A percentile compares a stretch with the other conserved stretches of the same genome.
These are phyloP conservation scores for Oncorhynchus mykiss DNA, from an alignment of 2,113 vertebrate species.

Conservation along the genomic window DNA sequence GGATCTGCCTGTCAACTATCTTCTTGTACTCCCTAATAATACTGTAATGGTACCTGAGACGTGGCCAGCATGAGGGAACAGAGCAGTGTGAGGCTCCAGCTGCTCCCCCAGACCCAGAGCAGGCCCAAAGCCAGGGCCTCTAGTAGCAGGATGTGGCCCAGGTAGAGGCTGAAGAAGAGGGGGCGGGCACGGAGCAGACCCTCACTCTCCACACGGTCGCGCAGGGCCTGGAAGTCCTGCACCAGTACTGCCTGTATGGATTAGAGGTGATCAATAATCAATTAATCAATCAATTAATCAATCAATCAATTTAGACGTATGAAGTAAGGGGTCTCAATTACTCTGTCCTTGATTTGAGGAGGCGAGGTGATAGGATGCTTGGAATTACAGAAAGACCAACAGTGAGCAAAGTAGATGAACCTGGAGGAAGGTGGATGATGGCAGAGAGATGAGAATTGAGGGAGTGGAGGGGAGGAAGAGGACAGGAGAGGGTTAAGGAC, in stretches of 20 bases:
- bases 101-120: conserved; percentile 77
- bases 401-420: not conserved
- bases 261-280: not conserved
- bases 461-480: no score
- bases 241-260: conserved; percentile 74
- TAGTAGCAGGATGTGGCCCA: conserved; percentile 85
- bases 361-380: no score
- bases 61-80: conserved; percentile 76
- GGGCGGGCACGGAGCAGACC: conserved; percentile 79
- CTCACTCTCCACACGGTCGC: conserved; percentile 74
- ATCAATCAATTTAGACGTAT: not conserved
- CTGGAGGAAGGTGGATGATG: not conserved
- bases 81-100: conserved; percentile 84
- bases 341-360: no score
- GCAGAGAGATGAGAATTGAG: no score
- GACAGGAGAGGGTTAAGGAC: no score
- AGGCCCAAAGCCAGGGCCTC: conserved; percentile 81
- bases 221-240: conserved; percentile 84
- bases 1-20: no score
- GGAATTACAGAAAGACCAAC: no score
- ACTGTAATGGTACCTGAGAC: conserved; percentile 77
- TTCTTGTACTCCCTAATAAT: not conserved
- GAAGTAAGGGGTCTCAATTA: not conserved
- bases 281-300: not conserved
- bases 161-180: conserved; percentile 84